Evolutionary conservation across 2,888 invertebrate genomes (phyloP).

Genomic region (Standfussiana lucernea): DNA sequence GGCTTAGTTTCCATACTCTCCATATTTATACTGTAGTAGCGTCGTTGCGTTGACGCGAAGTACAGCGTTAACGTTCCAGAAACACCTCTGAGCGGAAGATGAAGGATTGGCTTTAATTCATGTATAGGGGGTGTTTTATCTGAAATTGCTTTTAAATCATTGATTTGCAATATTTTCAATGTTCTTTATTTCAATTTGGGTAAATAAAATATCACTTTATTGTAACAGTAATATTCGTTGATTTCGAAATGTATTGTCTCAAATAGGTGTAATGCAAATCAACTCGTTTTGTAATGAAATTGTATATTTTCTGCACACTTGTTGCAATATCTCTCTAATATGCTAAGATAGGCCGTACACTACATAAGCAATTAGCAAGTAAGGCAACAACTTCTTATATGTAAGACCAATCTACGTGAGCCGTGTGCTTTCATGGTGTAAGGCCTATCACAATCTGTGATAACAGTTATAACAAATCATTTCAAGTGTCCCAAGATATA

Average conservation of each 20-base stretch:
- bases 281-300: conserved; percentile 54
- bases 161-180: conserved; percentile 25
- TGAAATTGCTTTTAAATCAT: conserved; percentile 35
- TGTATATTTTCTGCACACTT: conserved; percentile 59
- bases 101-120: not conserved
- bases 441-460: conserved; percentile 48
- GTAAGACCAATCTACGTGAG: conserved; percentile 30
- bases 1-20: no score
- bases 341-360: conserved; percentile 53
- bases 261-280: conserved; percentile 53
- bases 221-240: conserved; percentile 52
- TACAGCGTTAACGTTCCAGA: not conserved
- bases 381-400: conserved; percentile 34
- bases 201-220: conserved; percentile 49
- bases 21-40: not conserved
- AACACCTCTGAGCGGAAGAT: not conserved
- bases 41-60: not conserved
- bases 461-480: conserved; percentile 59
- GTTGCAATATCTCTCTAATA: conserved; percentile 55
- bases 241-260: conserved; percentile 39
- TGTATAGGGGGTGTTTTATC: conserved; percentile 1
- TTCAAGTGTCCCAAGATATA: conserved; percentile 46
- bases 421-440: conserved; percentile 42
- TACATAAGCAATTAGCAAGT: conserved; percentile 21
- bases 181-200: conserved; percentile 46